Evolutionary conservation across 1,140 invertebrate genomes (phyloP), one percentile per base, ranked within the genome.

Genomic region (Drosophila lacteicornis): DNA sequence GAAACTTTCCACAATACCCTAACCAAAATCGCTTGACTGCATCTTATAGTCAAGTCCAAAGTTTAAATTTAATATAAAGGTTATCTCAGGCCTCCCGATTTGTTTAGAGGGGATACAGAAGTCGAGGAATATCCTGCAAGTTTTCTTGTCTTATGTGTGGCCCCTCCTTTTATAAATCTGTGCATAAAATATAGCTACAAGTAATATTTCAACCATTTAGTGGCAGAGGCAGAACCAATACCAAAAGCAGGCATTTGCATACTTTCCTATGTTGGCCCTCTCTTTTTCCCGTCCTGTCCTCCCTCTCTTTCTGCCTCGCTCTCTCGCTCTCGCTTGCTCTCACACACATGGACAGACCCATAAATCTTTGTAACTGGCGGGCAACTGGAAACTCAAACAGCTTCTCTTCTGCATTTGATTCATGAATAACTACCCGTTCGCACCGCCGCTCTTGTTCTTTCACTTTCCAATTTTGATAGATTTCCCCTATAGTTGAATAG

Each of bases 171-270:
- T 60, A 40, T 55, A 73, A 79, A 79, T 79, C 76, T 79, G 67
- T 57, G 75, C 76, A 79, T 79, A 79, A 79, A 73, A 79, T 73
- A 79, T 73, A 56, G 76, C 75, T 79, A 79, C 75, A 79, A 63
- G 75, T 79, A 79, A 79, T 79, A 79, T 79, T 79, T 79, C 75
- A 79, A 71, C 66, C 75, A 71, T 79, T 79, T 79, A 61, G 58
- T 63, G 66, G 65, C 42, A 60, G 36, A 43, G 43, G 70, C 70
- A 74, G 68, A 38, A 45, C 67, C 76, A 65, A 79, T 63, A 79
- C 40, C 66, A 40, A 55, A 40, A 67, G 19, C 46, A 38, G 55
- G 67, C 51, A 80, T 80, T 80, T 79, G 67, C 76, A 80, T 80
- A 74, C 77, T 56, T 60, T 73, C n/a, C 53, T 7, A 57, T 46